Evolutionary conservation across 2,113 vertebrate genomes (phyloP).

Genomic region (Hypanus sabinus): DNA sequence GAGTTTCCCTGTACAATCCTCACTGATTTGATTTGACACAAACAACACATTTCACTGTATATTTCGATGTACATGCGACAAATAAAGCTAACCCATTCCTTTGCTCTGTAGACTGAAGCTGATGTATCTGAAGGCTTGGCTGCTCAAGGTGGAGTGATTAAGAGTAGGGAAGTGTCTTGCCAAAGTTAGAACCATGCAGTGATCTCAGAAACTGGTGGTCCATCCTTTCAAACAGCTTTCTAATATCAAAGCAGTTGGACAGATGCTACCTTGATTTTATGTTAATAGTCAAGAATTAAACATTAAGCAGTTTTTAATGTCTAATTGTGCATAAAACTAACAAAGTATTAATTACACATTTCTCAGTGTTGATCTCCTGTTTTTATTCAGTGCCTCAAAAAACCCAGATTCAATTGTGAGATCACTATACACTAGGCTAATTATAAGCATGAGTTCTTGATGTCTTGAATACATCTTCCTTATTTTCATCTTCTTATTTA

Average conservation of each 20-base stretch:
- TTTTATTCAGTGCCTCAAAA: not conserved
- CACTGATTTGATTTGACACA: too few relatives aligned
- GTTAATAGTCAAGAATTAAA: slow-evolving; percentile 6
- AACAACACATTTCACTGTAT: too few relatives aligned
- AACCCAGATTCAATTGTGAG: not conserved
- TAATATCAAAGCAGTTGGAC: not conserved
- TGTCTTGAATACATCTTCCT: not conserved
- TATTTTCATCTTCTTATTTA: not conserved
- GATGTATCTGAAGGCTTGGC: not conserved
- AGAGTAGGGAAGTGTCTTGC: not conserved
- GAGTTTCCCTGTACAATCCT: too few relatives aligned
- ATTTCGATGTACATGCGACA: too few relatives aligned
- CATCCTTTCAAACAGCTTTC: not conserved
- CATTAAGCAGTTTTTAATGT: slow-evolving; percentile 19
- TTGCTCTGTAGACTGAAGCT: not conserved
- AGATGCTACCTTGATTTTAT: not conserved
- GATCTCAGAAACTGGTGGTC: not conserved
- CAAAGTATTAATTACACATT: slow-evolving; percentile 24
- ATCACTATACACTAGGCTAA: not conserved
- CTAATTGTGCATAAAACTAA: slow-evolving; percentile 35
- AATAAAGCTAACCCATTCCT: too few relatives aligned
- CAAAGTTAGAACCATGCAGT: not conserved
- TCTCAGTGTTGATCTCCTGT: not conserved
- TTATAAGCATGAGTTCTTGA: not conserved
- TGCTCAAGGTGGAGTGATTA: not conserved